phyloP scores from a whole-genome alignment of 2,113 vertebrate species.

The Lycaon pictus region DNA sequence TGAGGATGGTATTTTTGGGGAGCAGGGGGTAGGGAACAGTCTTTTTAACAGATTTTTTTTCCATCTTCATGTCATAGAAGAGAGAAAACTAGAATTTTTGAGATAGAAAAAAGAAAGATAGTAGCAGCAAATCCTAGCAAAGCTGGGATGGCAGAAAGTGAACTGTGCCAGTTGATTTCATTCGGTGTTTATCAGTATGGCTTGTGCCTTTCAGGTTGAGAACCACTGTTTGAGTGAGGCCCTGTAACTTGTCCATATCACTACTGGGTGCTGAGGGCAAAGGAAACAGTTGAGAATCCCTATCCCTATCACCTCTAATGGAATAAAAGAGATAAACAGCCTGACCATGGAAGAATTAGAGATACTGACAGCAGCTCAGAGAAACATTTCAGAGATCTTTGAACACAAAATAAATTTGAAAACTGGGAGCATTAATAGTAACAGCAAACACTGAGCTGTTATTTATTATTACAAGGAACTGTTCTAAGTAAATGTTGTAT shows the following conservation, averaged over 20 bases:
- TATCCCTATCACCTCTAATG: neutral
- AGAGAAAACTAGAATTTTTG: conserved; percentile 23
- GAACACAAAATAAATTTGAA: conserved; percentile 35
- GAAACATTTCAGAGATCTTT: conserved; percentile 27
- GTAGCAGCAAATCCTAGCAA: neutral
- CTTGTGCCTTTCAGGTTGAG: neutral
- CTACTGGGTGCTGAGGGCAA: neutral
- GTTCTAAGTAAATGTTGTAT: neutral
- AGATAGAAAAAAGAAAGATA: neutral
- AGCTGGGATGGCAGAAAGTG: neutral
- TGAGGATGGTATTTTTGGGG: neutral
- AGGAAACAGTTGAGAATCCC: neutral
- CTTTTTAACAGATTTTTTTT: neutral
- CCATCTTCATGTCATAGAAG: neutral
- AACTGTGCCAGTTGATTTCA: conserved; percentile 2
- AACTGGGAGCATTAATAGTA: conserved; percentile 1
- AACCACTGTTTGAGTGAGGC: neutral
- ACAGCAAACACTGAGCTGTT: neutral
- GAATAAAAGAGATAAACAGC: conserved; percentile 27
- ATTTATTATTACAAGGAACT: conserved; percentile 8
- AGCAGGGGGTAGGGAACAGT: neutral
- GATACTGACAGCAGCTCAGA: neutral
- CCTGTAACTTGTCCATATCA: neutral
- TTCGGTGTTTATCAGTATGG: neutral
- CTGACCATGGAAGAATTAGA: neutral